Base-by-base conservation (phyloP, 2,888 invertebrate species). In the Cephus spinipes region DNA sequence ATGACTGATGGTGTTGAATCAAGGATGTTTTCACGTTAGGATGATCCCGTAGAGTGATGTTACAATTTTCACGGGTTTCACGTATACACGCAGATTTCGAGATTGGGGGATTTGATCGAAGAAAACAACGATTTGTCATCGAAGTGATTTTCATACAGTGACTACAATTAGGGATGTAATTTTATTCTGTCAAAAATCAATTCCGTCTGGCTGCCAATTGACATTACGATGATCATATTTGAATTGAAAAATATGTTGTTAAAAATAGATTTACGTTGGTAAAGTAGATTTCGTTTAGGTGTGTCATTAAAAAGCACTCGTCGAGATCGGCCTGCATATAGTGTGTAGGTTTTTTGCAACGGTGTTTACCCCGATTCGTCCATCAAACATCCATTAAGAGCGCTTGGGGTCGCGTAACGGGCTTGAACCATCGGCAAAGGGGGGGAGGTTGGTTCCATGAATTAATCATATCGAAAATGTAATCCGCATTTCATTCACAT, bases 391-490 rank as follows among this genome's bases (percentile, higher is more conserved):
- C 74, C 74, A 73, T 73, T 73, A 73, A 34, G 35, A 73, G 74
- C 34, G 30, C 15, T 35, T 32, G n/a, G 74, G 74, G 74, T 55
- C 40, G 40, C 40, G 40, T 55, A n/a, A 33, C 74, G 33, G 74
- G 74, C 6, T 32, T 12, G 71, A 71, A 71, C 9, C 12, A 15
- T 32, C 12, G 71, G 12, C 32, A 55, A 11, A 15, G n/a, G 9
- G 33, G 33, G 33, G 33, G 9, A 34, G 33, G 33, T 12, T 11
- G 73, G 34, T 73, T 12, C 36, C 74, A 73, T 73, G 74, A 73
- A 73, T 73, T 73, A 73, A 73, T 73, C 74, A 73, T 73, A 35
- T 34, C 74, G 74, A 73, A 71, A n/a, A 71, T 71, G 32, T 71
- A 71, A 71, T 71, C 71, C 71, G 31, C 71, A 23, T 71, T 71